Evolutionary conservation across 1,140 invertebrate genomes (phyloP).

Genomic region (Aphis gossypii): DNA sequence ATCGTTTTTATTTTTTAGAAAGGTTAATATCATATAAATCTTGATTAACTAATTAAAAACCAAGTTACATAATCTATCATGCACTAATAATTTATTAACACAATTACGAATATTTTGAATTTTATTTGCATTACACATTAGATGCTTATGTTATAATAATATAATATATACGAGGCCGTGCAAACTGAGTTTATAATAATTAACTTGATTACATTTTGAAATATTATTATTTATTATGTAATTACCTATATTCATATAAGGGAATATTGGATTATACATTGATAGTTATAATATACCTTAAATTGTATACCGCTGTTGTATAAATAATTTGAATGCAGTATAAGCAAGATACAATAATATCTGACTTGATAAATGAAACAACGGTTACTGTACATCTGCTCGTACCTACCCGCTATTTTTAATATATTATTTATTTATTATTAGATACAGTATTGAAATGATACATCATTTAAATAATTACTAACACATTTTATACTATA

Average conservation of each 20-base stretch:
- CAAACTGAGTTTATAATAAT: conserved; percentile 19
- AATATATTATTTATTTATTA: not conserved
- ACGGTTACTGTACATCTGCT: not conserved
- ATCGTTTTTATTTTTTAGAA: not conserved
- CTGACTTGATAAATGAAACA: not conserved
- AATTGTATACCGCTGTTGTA: not conserved
- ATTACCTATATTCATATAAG: not conserved
- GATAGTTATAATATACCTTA: not conserved
- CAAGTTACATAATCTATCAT: not conserved
- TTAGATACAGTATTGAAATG: not conserved
- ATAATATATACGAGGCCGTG: not conserved
- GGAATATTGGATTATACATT: not conserved
- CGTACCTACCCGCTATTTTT: not conserved
- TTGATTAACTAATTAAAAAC: not conserved
- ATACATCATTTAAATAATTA: conserved; percentile 4
- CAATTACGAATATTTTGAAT: not conserved
- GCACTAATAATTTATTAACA: not conserved
- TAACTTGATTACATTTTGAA: conserved; percentile 4
- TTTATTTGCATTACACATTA: not conserved
- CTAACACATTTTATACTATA: not conserved
- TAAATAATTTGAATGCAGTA: not conserved
- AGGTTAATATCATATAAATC: not conserved
- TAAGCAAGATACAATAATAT: not conserved
- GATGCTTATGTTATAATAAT: not conserved
- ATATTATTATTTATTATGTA: not conserved